phyloP scores from a whole-genome alignment of 1,140 invertebrate genomes.

The Macrobrachium rosenbergii region DNA sequence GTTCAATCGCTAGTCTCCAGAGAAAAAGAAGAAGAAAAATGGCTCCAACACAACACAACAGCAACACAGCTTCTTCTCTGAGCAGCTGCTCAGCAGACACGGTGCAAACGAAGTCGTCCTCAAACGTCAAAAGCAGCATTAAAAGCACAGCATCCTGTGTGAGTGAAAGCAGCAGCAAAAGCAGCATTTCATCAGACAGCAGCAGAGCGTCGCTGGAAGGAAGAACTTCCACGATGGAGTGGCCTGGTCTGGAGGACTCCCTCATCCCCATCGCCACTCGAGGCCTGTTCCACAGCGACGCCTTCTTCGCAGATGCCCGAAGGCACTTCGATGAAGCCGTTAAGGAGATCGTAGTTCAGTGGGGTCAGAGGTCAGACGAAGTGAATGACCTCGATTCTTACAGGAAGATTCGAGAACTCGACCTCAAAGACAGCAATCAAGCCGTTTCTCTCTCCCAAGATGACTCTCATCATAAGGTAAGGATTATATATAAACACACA shows the following conservation, averaged over 20 bases:
- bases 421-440: constrained; percentile 48
- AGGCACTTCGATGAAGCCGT: constrained; percentile 32
- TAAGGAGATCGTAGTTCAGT: not conserved
- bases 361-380: constrained; percentile 8
- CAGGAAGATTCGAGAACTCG: constrained; percentile 20
- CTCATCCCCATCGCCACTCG: constrained; percentile 33
- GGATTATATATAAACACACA: too few relatives aligned
- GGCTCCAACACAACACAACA: too few relatives aligned
- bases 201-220: not conserved
- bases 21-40: too few relatives aligned
- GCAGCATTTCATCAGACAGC: not conserved
- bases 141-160: not conserved
- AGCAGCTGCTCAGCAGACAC: too few relatives aligned
- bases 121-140: too few relatives aligned
- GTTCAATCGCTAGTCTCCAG: too few relatives aligned
- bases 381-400: constrained; percentile 25
- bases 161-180: not conserved
- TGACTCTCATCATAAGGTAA: constrained; percentile 41
- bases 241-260: not conserved
- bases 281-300: constrained; percentile 37
- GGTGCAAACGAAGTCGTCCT: too few relatives aligned
- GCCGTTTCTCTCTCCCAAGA: constrained; percentile 44
- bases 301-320: constrained; percentile 35
- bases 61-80: too few relatives aligned
- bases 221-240: not conserved